phyloP scores from a whole-genome alignment of 2,888 invertebrate genomes.

The Pachymerium ferrugineum region DNA sequence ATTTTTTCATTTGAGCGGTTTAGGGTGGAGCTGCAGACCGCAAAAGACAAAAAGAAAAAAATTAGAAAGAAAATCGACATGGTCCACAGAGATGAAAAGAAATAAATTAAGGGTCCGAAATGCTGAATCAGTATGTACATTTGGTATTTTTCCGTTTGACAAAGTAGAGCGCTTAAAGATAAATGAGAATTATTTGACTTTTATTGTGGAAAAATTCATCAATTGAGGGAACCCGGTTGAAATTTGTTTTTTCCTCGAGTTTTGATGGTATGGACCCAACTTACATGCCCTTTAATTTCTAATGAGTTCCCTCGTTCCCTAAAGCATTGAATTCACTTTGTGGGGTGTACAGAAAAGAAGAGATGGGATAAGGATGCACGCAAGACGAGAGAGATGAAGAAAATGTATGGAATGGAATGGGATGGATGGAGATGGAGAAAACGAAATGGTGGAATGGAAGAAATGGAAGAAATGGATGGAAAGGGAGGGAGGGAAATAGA shows the following conservation, averaged over 20 bases:
- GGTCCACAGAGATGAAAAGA: not conserved
- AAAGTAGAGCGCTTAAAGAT: too few species aligned
- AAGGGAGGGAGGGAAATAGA: not conserved
- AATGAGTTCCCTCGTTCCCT: slow-evolving; percentile 13
- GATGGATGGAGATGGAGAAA: slow-evolving; percentile 1
- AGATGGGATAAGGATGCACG: slow-evolving; percentile 21
- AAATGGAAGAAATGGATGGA: not conserved
- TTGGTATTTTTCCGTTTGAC: too few species aligned
- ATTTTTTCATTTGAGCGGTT: not conserved
- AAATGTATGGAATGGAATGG: slow-evolving; percentile 14
- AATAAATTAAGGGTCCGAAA: not conserved
- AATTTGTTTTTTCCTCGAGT: too few species aligned
- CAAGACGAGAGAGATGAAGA: not conserved
- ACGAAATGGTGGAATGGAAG: slow-evolving; percentile 4
- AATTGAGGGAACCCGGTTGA: too few species aligned
- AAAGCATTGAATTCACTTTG: slow-evolving; percentile 13
- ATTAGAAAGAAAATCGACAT: not conserved
- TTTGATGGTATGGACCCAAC: too few species aligned
- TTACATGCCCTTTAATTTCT: slow-evolving; percentile 17
- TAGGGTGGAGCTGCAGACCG: not conserved
- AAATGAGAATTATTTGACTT: too few species aligned
- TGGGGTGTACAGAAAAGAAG: slow-evolving; percentile 4
- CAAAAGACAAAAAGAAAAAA: not conserved
- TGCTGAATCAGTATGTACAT: too few species aligned
- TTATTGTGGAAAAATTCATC: too few species aligned